Evolutionary conservation across 2,888 invertebrate species (phyloP).

Genomic region (Drosophila nr. fundita): DNA sequence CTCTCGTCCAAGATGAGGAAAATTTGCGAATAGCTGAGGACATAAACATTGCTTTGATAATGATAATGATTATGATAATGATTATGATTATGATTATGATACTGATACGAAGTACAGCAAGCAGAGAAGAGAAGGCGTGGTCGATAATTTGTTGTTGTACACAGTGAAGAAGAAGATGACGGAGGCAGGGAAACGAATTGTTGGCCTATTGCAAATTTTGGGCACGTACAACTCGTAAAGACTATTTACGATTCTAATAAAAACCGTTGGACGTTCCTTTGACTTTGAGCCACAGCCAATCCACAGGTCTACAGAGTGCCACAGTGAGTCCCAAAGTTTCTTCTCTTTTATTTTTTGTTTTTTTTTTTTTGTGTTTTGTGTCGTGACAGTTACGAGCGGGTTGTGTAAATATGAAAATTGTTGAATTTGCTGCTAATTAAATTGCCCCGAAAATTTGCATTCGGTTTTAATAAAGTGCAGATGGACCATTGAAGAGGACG

Average conservation of each 20-base stretch:
- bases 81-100: conserved; percentile 74
- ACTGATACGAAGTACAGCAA: conserved; percentile 45
- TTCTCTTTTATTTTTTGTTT: not conserved
- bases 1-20: not conserved
- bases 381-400: conserved; percentile 68
- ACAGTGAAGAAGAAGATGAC: conserved; percentile 26
- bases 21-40: conserved; percentile 10
- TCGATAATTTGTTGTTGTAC: conserved; percentile 71
- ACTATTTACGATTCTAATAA: conserved; percentile 80
- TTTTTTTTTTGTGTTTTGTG: conserved; percentile 1
- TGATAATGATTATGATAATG: conserved; percentile 51
- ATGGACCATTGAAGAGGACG: conserved; percentile 17
- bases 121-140: conserved; percentile 24
- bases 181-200: conserved; percentile 31
- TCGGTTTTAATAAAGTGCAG: conserved; percentile 71
- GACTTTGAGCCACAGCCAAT: conserved; percentile 42
- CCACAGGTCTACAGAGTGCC: conserved; percentile 33
- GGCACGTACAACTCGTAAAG: conserved; percentile 78
- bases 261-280: conserved; percentile 66
- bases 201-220: conserved; percentile 80
- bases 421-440: conserved; percentile 80
- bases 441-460: conserved; percentile 74
- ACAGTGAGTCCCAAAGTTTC: conserved; percentile 9
- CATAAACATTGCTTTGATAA: conserved; percentile 73
- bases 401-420: conserved; percentile 56